Base-by-base conservation (phyloP, 2,113 vertebrate genomes). In the Nematolebias whitei region DNA sequence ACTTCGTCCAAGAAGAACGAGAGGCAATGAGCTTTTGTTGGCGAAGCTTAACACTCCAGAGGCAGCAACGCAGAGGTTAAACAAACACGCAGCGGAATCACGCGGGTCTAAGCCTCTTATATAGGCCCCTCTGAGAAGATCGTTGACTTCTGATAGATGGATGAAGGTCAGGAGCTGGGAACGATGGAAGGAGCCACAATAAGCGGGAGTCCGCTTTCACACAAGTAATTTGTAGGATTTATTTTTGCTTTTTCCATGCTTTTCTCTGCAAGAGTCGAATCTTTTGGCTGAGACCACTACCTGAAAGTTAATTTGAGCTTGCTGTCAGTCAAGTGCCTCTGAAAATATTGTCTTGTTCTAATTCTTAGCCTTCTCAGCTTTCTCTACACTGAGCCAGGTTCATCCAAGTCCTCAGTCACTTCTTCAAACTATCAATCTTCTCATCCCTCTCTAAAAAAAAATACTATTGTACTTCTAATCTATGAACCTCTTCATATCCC, bases 61-160 rank as follows among this genome's bases (percentile, higher is more conserved):
- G 60, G 74, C 79, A 51, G 82, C 76, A 80, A 86, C 59, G 65
- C 79, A 84, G 83, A 88, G 83, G 86, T 88, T 87, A 90, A 86
- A 74, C 79, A 91, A 90, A 87, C 88, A 87, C 74, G 58, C 75
- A 26, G 77, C 2, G 72, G 84, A 87, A 87, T 91, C 90, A 90
- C 85, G 67, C 52, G 79, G 76, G 54, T 68, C 80, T 89, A 90
- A 90, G 89, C 89, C 78, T 89, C 90, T 89, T 86, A 85, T 66
- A 48, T 11, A 60, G 69, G 71, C 73, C 82, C 74, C 79, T 75
- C 74, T 71, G 72, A 87, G 86, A 79, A 90, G 83, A 88, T 88
- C 89, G 88, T 83, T 83, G 85, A 87, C 84, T 86, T 90, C 71
- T 87, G 86, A 87, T 88, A 55, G 83, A 74, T 63, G 66, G 71